phyloP scores from a whole-genome alignment of 37 sponge, comb jelly and placozoan species.

The Cliona cf. orientalis region DNA sequence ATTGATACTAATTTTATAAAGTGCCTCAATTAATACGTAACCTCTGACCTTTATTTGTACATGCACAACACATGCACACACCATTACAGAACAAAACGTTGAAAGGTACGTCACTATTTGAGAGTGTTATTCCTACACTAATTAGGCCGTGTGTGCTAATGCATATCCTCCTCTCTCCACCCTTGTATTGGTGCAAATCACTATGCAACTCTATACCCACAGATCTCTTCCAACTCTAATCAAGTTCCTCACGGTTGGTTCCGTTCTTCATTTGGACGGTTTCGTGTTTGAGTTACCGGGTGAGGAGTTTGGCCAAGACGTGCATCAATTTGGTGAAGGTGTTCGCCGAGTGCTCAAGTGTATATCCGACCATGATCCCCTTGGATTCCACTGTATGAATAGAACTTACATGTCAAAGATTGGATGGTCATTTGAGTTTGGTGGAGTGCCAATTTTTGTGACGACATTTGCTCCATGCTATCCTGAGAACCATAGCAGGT shows the following conservation, averaged over 20 bases:
- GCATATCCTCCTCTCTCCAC: not conserved
- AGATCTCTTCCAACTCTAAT: slow-evolving; percentile 78
- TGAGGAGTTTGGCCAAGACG: slow-evolving; percentile 55
- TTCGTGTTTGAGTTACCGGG: slow-evolving; percentile 87
- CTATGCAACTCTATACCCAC: not conserved
- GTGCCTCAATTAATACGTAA: not conserved
- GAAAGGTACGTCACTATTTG: slow-evolving; percentile 3
- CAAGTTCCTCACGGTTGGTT: slow-evolving; percentile 69
- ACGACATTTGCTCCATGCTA: slow-evolving; percentile 93
- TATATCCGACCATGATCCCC: slow-evolving; percentile 75
- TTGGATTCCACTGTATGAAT: slow-evolving; percentile 79
- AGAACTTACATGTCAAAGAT: slow-evolving; percentile 61
- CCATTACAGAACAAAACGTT: slow-evolving; percentile 16
- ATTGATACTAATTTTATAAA: too few species aligned
- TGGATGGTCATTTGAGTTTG: slow-evolving; percentile 82
- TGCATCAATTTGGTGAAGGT: slow-evolving; percentile 65
- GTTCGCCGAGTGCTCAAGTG: slow-evolving; percentile 71
- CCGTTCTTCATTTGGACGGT: slow-evolving; percentile 66
- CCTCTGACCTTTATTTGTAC: not conserved
- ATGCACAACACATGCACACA: not conserved
- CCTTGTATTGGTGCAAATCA: not conserved
- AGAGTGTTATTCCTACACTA: not conserved
- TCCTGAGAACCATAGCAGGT: slow-evolving; percentile 71
- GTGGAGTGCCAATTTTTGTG: slow-evolving; percentile 56
- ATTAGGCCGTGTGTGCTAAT: too few species aligned